Evolutionary conservation across 2,113 vertebrate species (phyloP).

Genomic region (Cynocephalus volans): DNA sequence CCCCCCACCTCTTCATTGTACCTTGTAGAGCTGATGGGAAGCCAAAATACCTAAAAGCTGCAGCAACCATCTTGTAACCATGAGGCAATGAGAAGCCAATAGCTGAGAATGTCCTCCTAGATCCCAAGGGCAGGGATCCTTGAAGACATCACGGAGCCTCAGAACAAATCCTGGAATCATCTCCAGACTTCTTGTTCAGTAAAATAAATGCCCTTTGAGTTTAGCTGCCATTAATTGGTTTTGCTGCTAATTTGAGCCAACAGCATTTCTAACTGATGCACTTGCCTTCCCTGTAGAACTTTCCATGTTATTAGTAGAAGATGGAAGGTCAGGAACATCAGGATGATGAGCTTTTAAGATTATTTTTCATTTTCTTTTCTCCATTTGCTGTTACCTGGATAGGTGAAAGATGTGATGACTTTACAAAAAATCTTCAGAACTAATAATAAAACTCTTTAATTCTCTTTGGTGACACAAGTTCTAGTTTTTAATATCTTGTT

Average conservation of each 20-base stretch:
- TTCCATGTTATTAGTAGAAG: not conserved
- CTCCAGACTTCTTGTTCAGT: not conserved
- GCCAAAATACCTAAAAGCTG: not conserved
- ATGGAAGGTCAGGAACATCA: not conserved
- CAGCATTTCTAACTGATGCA: constrained; percentile 5
- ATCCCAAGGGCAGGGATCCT: no score
- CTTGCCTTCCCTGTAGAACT: not conserved
- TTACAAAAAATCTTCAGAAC: not conserved
- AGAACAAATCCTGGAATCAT: not conserved
- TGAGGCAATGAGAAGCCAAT: not conserved
- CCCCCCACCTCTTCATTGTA: not conserved
- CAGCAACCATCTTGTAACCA: not conserved
- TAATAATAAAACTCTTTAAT: not conserved
- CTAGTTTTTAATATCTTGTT: constrained; percentile 2
- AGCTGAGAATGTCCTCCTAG: not conserved
- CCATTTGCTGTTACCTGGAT: not conserved
- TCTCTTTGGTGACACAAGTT: not conserved
- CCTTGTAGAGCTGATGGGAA: not conserved
- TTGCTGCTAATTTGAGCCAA: not conserved
- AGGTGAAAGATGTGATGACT: not conserved
- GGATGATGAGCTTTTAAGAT: not conserved
- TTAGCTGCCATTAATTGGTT: not conserved
- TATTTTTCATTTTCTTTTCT: not conserved
- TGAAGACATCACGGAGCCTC: not conserved
- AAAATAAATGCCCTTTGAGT: not conserved